Percentiles rank a stretch among this genome's conserved stretches.
Evolutionary conservation across 2,888 invertebrate species (phyloP).

Genomic region (Blastobasis lacticolella): DNA sequence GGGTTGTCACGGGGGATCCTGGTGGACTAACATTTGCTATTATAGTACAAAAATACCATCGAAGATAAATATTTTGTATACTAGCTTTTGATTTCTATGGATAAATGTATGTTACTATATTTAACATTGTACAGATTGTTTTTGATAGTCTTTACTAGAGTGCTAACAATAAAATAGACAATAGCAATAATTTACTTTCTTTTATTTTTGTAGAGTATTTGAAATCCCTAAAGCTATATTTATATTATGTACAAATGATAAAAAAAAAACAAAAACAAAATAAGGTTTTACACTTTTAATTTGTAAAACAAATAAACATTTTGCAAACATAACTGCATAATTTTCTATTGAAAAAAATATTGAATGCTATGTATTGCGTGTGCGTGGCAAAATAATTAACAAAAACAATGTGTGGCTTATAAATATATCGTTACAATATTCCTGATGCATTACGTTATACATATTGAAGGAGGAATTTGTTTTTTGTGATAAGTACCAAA

Average conservation of each 20-base stretch:
- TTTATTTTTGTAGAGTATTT: no score
- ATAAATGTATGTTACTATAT: conserved; percentile 27
- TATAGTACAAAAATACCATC: no score
- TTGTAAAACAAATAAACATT: conserved; percentile 30
- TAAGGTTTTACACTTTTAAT: conserved; percentile 29
- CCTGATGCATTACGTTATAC: no score
- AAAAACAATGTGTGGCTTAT: no score
- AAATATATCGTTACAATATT: no score
- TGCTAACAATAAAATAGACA: background rate
- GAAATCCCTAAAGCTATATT: background rate
- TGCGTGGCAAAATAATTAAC: background rate
- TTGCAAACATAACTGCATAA: conserved; percentile 26
- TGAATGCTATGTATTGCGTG: background rate
- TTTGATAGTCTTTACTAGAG: conserved; percentile 19
- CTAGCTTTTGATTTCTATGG: no score
- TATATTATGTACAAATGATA: background rate
- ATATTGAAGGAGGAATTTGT: no score
- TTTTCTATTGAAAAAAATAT: conserved; percentile 3
- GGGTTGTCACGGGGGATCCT: no score
- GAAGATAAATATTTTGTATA: no score
- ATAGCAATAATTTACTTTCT: no score
- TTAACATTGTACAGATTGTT: conserved; percentile 25
- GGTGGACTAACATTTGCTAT: no score
- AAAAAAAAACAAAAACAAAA: conserved; percentile 11
- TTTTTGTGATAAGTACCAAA: no score